Evolutionary conservation across 2,888 invertebrate species (phyloP).

Genomic region (Ochlodes sylvanus): DNA sequence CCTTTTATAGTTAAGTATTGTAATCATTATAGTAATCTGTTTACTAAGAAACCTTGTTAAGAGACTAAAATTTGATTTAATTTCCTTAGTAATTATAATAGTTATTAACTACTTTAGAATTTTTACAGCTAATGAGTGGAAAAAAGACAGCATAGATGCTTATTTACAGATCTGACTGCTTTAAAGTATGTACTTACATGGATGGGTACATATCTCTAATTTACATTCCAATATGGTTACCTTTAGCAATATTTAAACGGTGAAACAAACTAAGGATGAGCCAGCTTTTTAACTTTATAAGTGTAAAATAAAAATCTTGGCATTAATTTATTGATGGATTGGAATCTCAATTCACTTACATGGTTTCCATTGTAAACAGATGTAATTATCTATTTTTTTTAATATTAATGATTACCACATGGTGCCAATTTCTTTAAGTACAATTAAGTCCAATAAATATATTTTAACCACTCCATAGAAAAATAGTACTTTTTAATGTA

Average conservation of each 20-base stretch:
- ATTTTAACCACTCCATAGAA: conserved; percentile 8
- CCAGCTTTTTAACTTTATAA: conserved; percentile 18
- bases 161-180: not conserved
- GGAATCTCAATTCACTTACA: conserved; percentile 33
- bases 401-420: conserved; percentile 60
- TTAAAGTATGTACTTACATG: not conserved
- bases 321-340: conserved; percentile 2
- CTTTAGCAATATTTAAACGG: not conserved
- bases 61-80: conserved; percentile 3
- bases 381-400: conserved; percentile 46
- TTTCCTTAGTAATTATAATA: not conserved
- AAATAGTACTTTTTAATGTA: not conserved
- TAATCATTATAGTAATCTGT: conserved; percentile 27
- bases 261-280: not conserved
- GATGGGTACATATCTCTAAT: not conserved
- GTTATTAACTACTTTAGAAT: not conserved
- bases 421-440: conserved; percentile 70
- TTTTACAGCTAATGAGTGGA: not conserved
- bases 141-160: too few relatives aligned
- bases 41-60: conserved; percentile 25
- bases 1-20: conserved; percentile 22
- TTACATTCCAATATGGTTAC: conserved; percentile 10
- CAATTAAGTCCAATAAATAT: conserved; percentile 40
- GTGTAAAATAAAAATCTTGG: conserved; percentile 12
- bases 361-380: conserved; percentile 34